phyloP scores from a whole-genome alignment of 2,113 vertebrate species.

The Mungos mungo region DNA sequence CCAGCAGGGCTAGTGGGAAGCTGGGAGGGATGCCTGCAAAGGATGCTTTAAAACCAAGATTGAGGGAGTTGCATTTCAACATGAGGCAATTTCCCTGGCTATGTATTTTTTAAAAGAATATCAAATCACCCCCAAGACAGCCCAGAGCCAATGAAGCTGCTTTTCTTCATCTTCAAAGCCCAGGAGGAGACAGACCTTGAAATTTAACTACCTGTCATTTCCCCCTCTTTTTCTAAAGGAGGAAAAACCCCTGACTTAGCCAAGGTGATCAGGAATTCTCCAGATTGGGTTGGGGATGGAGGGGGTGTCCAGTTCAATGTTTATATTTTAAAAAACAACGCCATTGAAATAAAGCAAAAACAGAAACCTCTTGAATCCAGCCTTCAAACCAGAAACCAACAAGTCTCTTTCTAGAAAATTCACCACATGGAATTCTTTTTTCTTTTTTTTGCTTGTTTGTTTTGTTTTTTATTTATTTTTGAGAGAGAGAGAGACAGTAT shows the following conservation, averaged over 20 bases:
- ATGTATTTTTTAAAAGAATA: constrained; percentile 21
- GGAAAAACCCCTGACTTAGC: background rate
- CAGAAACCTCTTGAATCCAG: background rate
- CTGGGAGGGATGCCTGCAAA: background rate
- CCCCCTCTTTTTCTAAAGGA: background rate
- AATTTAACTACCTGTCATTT: background rate
- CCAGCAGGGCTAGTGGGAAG: background rate
- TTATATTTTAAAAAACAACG: background rate
- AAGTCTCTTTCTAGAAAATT: background rate
- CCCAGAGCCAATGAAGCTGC: constrained; percentile 35
- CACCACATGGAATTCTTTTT: too few relatives aligned
- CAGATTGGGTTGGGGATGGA: background rate
- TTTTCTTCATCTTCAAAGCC: constrained; percentile 46
- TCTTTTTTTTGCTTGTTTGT: too few relatives aligned
- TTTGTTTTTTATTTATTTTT: too few relatives aligned
- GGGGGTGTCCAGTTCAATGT: background rate
- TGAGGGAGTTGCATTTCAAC: background rate
- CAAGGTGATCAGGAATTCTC: background rate
- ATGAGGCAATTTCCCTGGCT: background rate
- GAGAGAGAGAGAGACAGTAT: too few relatives aligned
- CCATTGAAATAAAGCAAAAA: background rate
- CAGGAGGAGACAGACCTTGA: background rate
- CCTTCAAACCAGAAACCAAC: background rate
- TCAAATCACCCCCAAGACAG: constrained; percentile 29
- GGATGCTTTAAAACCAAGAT: background rate